Evolutionary conservation across 2,113 vertebrate species (phyloP).

Genomic region (Cyrtonyx montezumae): DNA sequence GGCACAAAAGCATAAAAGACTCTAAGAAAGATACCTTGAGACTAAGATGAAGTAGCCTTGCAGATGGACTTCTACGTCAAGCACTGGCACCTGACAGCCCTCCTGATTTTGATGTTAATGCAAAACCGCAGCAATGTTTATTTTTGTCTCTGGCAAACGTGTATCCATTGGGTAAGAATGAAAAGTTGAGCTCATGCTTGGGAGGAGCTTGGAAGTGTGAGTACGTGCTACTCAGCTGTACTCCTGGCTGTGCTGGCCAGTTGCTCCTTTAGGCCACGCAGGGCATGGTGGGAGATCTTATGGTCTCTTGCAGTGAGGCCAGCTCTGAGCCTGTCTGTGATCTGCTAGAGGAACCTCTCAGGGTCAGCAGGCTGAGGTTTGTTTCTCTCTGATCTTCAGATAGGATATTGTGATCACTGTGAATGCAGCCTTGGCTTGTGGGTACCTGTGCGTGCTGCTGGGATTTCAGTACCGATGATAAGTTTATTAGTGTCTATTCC

Average conservation of each 20-base stretch:
- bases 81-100: not conserved
- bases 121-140: conserved; percentile 10
- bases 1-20: not conserved
- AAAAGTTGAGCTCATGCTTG: conserved; percentile 27
- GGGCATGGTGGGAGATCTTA: not conserved
- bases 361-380: not conserved
- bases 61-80: not conserved
- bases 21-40: not conserved
- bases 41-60: not conserved
- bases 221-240: not conserved
- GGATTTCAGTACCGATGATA: not conserved
- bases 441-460: not conserved
- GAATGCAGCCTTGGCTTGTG: not conserved
- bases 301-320: not conserved
- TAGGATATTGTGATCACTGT: not conserved
- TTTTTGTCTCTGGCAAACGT: conserved; percentile 22
- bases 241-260: not conserved
- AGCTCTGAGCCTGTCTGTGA: not conserved
- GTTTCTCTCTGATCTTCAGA: not conserved
- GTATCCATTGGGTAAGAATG: not conserved
- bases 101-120: conserved; percentile 1
- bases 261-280: not conserved
- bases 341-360: not conserved
- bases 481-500: not conserved
- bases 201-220: conserved; percentile 27